A percentile compares a stretch with the other conserved stretches of the same genome.
Evolutionary conservation across 2,113 vertebrate genomes (phyloP).

Genomic region (Motacilla alba): DNA sequence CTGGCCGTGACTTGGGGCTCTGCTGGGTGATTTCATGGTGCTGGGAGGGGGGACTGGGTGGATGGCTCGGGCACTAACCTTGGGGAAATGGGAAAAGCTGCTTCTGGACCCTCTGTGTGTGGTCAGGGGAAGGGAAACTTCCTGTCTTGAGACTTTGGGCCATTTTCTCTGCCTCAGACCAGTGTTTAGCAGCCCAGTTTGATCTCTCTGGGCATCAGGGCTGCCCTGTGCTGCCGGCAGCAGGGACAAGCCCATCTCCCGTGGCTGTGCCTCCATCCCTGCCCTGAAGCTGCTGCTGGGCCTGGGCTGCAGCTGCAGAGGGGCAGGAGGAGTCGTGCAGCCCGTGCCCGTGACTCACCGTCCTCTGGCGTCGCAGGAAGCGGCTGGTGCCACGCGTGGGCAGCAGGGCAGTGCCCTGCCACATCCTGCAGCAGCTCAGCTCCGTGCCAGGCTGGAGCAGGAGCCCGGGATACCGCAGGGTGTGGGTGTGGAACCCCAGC

Average conservation of each 20-base stretch:
- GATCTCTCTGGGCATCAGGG: background rate
- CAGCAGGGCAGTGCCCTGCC: background rate
- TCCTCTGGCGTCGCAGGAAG: background rate
- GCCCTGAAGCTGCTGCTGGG: background rate
- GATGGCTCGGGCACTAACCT: fast-evolving
- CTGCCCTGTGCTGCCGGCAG: background rate
- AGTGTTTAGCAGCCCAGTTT: fast-evolving
- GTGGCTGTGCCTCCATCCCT: background rate
- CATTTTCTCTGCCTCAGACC: fast-evolving
- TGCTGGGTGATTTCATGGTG: background rate
- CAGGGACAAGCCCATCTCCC: fast-evolving
- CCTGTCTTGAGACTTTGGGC: background rate
- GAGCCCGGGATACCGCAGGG: fast-evolving
- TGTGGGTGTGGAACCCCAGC: background rate
- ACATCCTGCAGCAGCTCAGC: background rate
- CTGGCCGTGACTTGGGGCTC: fast-evolving
- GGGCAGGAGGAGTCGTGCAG: background rate
- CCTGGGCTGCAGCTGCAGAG: fast-evolving
- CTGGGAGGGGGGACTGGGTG: fast-evolving
- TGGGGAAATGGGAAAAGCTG: background rate
- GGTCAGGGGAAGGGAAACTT: background rate
- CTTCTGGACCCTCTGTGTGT: background rate
- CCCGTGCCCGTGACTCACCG: background rate
- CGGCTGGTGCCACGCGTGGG: background rate
- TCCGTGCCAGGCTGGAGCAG: background rate